phyloP scores from a whole-genome alignment of 2,888 invertebrate genomes.

The Mythimna pallens region DNA sequence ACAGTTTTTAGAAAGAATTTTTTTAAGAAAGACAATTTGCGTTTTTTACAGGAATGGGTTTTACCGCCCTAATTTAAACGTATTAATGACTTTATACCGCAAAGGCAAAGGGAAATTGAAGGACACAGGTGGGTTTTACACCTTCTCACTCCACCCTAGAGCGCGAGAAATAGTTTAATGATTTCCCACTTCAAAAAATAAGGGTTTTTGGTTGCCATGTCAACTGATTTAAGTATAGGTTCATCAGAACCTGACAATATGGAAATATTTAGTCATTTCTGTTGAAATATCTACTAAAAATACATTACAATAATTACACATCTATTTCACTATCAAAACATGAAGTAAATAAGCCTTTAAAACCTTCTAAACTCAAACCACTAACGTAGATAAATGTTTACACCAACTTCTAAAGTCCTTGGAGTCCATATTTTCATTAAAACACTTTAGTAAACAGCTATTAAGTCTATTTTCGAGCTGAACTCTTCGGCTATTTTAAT shows the following conservation, averaged over 20 bases:
- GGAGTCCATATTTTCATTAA: conserved; percentile 57
- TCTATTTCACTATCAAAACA: neutral
- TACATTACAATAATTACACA: conserved; percentile 1
- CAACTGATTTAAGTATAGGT: no score
- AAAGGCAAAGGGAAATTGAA: no score
- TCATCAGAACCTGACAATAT: no score
- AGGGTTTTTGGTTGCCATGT: no score
- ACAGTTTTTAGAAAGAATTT: no score
- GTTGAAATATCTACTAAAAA: neutral
- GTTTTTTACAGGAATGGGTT: no score
- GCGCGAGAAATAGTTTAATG: no score
- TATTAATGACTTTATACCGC: no score
- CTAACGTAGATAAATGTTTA: conserved; percentile 42
- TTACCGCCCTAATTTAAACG: no score
- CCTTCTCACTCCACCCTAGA: no score
- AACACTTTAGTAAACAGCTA: conserved; percentile 46
- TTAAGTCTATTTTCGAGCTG: conserved; percentile 44
- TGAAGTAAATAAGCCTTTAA: conserved; percentile 2
- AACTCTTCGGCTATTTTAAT: conserved; percentile 16
- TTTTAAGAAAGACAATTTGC: neutral
- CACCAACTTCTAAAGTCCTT: conserved; percentile 40
- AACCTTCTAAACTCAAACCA: conserved; percentile 21
- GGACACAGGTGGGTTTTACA: no score
- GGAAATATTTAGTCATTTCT: neutral
- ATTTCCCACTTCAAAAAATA: no score